A percentile compares a stretch with the other conserved stretches of the same genome.
These are phyloP conservation scores for Balanococcus diminutus DNA, from an alignment of 2,888 invertebrate species.

Conservation along the genomic window DNA sequence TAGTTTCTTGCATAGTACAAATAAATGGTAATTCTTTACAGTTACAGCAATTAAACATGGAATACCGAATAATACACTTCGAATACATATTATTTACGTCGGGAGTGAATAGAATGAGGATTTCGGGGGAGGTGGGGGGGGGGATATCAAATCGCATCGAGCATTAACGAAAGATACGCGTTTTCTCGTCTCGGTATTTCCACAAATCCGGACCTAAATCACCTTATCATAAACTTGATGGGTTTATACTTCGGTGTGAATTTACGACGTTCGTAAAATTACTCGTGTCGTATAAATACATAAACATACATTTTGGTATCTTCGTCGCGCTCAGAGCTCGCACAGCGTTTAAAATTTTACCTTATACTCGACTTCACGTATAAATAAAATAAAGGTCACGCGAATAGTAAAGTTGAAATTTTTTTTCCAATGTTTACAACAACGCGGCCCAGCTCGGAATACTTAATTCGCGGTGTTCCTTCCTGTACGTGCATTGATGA, in stretches of 20 bases:
- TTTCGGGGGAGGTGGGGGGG: too few species aligned
- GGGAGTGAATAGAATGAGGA: too few species aligned
- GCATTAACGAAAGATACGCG: neutral
- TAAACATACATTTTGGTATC: neutral
- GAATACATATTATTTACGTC: neutral
- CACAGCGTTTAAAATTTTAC: neutral
- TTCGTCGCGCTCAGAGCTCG: neutral
- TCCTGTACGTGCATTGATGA: neutral
- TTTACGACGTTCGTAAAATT: neutral
- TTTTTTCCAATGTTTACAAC: neutral
- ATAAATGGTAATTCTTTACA: too few species aligned
- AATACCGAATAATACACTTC: too few species aligned
- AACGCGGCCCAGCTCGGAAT: neutral
- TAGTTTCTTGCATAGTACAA: too few species aligned
- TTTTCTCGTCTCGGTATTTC: neutral
- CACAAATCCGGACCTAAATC: neutral
- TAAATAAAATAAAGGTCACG: neutral
- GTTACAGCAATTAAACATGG: too few species aligned
- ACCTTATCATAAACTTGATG: neutral
- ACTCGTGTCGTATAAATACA: neutral
- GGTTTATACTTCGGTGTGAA: neutral
- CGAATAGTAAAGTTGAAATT: neutral
- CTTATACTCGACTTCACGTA: neutral
- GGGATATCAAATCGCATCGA: neutral
- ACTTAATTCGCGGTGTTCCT: constrained; percentile 35